Base-by-base conservation (phyloP, 2,888 invertebrate genomes). In the Scaptomyza parva region DNA sequence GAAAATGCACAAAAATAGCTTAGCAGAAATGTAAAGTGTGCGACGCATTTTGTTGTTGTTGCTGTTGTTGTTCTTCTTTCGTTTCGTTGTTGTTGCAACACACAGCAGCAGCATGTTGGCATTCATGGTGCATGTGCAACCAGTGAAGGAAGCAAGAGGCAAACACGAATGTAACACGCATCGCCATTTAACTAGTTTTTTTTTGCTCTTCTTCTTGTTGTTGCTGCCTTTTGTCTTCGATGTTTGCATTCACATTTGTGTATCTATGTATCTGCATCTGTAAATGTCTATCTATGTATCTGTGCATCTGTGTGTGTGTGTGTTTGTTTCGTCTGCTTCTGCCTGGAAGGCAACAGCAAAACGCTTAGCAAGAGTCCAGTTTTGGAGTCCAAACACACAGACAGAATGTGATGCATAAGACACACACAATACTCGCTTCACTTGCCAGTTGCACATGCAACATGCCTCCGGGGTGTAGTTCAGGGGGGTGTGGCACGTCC, bases 111-210 rank as follows among this genome's bases (percentile, higher is more conserved):
- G 12, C 24, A 35, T 70, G 71, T 48, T 72, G 71, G 57, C 60
- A 61, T 64, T 57, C 75, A 64, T 64, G 70, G 70, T 60, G 50
- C 61, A 62, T 52, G 70, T 52, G 70, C 59, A 70, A 70, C 53
- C 65, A 70, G 70, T 45, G 45, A 5, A 28, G 14, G 17, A 28
- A 9, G 17, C 41, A 41, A 41, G 12, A 55, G 43, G 28, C 60
- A 70, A 78, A 60, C 67, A 66, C 59, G 75, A 68, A 70, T 44
- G 60, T 17, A 79, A 80, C 78, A 80, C 78, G 78, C 75, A 70
- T 70, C 62, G 75, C 83, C 81, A 84, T 82, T 86, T 84, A 86
- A 71, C 75, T 65, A 63, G 44, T 68, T 80, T 17, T 7, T n/a
- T 33, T 4, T 35, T 33, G 33, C 2, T n/a, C 1, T 39, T 9